Evolutionary conservation across 2,888 invertebrate genomes (phyloP), one percentile per base, ranked within the genome.

Genomic region (Bhutanitis thaidina): DNA sequence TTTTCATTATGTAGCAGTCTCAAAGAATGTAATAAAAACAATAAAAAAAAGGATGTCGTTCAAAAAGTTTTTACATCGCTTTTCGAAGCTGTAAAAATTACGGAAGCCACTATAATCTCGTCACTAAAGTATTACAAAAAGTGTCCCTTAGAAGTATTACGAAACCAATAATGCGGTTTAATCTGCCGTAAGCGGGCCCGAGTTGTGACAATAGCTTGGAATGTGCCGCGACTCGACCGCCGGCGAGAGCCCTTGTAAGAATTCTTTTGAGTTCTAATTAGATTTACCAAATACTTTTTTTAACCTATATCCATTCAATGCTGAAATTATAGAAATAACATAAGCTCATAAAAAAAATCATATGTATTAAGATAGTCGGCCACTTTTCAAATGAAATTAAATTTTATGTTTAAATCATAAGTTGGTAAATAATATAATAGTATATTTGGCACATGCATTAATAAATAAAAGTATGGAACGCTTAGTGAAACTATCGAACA

Each of bases 121-220:
- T 71, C 62, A 64, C 68, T 56, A 68, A 67, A 67, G 60, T 64
- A 59, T 64, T 68, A 65, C 61, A 51, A 51, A 51, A 51, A 45
- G 29, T 39, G 38, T 45, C 36, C 40, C 45, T 13, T 40, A 1
- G 35, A 49, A 44, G 41, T 48, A 48, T 49, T 50, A 45, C 38
- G 61, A 65, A 72, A 68, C 70, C 67, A 71, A 71, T 72, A 59
- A 49, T 52, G 58, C 62, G 58, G 56, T 62, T 57, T 75, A 72
- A 73, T 71, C 64, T 60, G 63, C 60, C 61, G 67, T 67, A 71
- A 71, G 69, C 62, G 65, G 67, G 66, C 74, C 69, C 71, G 71
- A 70, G 61, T 45, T 57, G 57, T 56, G 58, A 79, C 81, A 82
- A 79, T 72, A 30, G 35, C 3, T 3, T 13, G 45, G 45, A 44